These are phyloP conservation scores for Zaprionus africanus DNA, from an alignment of 1,140 invertebrate species.

Conservation along the genomic window DNA sequence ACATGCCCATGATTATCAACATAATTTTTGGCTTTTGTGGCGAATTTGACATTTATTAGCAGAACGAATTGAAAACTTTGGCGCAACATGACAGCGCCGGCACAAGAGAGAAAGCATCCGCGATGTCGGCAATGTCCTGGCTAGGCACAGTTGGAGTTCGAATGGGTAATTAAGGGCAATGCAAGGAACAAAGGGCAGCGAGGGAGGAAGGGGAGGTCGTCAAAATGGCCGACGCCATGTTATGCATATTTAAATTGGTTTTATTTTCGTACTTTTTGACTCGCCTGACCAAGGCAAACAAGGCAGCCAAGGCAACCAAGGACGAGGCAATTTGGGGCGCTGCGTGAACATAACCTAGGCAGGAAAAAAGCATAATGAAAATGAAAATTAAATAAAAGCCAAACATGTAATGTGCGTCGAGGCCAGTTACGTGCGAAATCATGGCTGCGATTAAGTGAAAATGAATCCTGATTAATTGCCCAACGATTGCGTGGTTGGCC, in stretches of 20 bases:
- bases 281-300: slow-evolving; percentile 18
- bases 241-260: slow-evolving; percentile 72
- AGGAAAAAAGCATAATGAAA: slow-evolving; percentile 43
- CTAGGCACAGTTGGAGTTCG: slow-evolving; percentile 69
- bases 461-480: slow-evolving; percentile 77
- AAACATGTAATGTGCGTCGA: slow-evolving; percentile 10
- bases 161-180: slow-evolving; percentile 71
- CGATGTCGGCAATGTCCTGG: slow-evolving; percentile 22
- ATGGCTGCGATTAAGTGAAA: slow-evolving; percentile 75
- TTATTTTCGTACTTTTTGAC: slow-evolving; percentile 28
- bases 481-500: slow-evolving; percentile 21
- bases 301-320: slow-evolving; percentile 3
- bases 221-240: slow-evolving; percentile 48
- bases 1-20: slow-evolving; percentile 12
- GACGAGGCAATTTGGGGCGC: slow-evolving; percentile 40
- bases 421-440: slow-evolving; percentile 66
- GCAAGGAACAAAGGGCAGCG: slow-evolving; percentile 18
- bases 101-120: background rate
- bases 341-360: slow-evolving; percentile 11
- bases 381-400: slow-evolving; percentile 51
- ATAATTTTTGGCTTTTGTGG: slow-evolving; percentile 16
- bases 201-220: background rate
- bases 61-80: slow-evolving; percentile 26
- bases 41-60: slow-evolving; percentile 32
- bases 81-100: background rate